These are phyloP conservation scores for Triplophysa yarkandensis DNA, from an alignment of 2,797 vertebrate species.

Conservation along the genomic window DNA sequence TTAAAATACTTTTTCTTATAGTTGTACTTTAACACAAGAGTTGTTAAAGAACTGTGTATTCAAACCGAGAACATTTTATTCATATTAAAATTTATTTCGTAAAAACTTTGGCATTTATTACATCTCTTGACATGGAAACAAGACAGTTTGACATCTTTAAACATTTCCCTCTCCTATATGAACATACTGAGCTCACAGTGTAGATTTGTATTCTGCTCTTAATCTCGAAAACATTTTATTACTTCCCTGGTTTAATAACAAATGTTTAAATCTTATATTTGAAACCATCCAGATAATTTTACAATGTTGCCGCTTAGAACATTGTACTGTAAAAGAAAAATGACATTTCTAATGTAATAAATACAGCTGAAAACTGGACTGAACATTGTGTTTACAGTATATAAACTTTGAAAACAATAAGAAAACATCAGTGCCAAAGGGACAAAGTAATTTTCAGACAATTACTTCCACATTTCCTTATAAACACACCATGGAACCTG, in stretches of 20 bases:
- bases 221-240: neutral
- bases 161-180: conserved; percentile 4
- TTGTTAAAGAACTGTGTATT: neutral
- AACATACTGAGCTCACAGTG: conserved; percentile 41
- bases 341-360: conserved; percentile 48
- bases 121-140: conserved; percentile 69
- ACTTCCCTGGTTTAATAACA: conserved; percentile 28
- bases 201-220: neutral
- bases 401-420: neutral
- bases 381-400: conserved; percentile 27
- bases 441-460: conserved; percentile 46
- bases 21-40: no score
- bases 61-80: neutral
- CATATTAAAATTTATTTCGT: conserved; percentile 75
- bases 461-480: conserved; percentile 55
- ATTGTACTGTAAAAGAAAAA: conserved; percentile 25
- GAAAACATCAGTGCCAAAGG: conserved; percentile 47
- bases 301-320: neutral
- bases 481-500: neutral
- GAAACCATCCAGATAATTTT: neutral
- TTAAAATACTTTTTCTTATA: no score
- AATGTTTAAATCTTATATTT: conserved; percentile 29
- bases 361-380: conserved; percentile 43
- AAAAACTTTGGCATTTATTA: conserved; percentile 77
- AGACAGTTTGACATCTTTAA: conserved; percentile 1